Conservation (phyloP, 2,113 vertebrate species). For the Amblyopsis rosae region DNA sequence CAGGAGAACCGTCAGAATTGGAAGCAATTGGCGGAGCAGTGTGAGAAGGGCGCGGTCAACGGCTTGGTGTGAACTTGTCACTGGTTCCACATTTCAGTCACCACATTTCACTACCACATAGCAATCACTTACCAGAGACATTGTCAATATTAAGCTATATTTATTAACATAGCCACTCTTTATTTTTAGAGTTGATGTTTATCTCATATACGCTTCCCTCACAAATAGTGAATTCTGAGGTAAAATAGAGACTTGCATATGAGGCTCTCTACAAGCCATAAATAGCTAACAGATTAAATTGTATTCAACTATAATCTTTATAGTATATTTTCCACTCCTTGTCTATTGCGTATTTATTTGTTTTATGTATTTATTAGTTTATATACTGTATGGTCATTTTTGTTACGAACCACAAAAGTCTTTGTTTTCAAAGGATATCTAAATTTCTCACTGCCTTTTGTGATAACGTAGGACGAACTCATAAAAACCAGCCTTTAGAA, state of each 20-base stretch:
- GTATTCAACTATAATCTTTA: slow-evolving; percentile 20
- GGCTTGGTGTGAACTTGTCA: slow-evolving; percentile 74
- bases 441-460: slow-evolving; percentile 62
- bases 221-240: slow-evolving; percentile 23
- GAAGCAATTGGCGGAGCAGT: slow-evolving; percentile 89
- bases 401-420: slow-evolving; percentile 51
- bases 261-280: not conserved
- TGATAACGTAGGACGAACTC: slow-evolving; percentile 37
- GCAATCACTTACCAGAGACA: slow-evolving; percentile 58
- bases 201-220: slow-evolving; percentile 33
- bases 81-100: slow-evolving; percentile 9
- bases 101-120: slow-evolving; percentile 31
- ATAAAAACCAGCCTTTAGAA: too few relatives aligned
- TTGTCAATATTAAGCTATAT: slow-evolving; percentile 78
- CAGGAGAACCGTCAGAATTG: slow-evolving; percentile 90
- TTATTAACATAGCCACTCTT: slow-evolving; percentile 70
- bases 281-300: slow-evolving; percentile 25
- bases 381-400: slow-evolving; percentile 55
- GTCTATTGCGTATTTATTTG: slow-evolving; percentile 75
- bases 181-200: slow-evolving; percentile 61
- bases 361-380: slow-evolving; percentile 74
- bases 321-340: slow-evolving; percentile 51
- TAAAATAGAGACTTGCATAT: not conserved
- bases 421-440: slow-evolving; percentile 35
- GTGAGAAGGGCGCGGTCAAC: slow-evolving; percentile 82